Evolutionary conservation across 2,797 vertebrate species (phyloP).

Genomic region (Neostethus bicornis): DNA sequence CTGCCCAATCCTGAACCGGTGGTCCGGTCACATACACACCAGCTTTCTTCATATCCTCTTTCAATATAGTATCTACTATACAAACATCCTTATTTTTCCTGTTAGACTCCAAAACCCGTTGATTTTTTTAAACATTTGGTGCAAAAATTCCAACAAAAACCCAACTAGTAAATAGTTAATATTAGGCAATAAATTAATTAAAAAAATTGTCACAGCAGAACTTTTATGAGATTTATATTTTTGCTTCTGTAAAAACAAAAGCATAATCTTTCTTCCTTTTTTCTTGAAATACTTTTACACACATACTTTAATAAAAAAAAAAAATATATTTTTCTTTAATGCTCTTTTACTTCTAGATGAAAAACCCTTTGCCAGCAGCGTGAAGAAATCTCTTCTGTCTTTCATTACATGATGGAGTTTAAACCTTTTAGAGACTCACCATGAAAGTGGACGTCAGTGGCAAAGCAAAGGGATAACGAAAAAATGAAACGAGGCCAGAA

Average conservation of each 20-base stretch:
- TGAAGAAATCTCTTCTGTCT: slow-evolving; percentile 13
- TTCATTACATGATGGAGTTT: slow-evolving; percentile 55
- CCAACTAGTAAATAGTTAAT: too few species aligned
- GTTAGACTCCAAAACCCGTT: too few species aligned
- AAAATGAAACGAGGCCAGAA: slow-evolving; percentile 22
- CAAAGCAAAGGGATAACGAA: slow-evolving; percentile 12
- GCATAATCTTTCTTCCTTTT: slow-evolving; percentile 5
- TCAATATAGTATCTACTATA: too few species aligned
- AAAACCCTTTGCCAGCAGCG: slow-evolving; percentile 40
- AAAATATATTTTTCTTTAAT: slow-evolving; percentile 52
- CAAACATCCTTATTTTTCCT: too few species aligned
- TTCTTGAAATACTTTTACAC: not conserved
- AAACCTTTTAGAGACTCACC: slow-evolving; percentile 47
- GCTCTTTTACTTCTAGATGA: slow-evolving; percentile 41
- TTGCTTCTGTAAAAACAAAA: slow-evolving; percentile 12
- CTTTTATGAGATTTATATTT: not conserved
- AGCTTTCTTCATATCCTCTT: too few species aligned
- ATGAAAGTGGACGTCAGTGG: slow-evolving; percentile 54
- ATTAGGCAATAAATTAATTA: slow-evolving; percentile 39
- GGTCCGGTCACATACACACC: too few species aligned
- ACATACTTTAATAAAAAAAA: slow-evolving; percentile 22
- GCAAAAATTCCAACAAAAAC: too few species aligned
- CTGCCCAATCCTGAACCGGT: too few species aligned
- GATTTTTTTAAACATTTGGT: too few species aligned
- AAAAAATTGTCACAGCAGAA: slow-evolving; percentile 8